Conservation (phyloP, 2,888 invertebrate species). For the Leucozona laternaria region DNA sequence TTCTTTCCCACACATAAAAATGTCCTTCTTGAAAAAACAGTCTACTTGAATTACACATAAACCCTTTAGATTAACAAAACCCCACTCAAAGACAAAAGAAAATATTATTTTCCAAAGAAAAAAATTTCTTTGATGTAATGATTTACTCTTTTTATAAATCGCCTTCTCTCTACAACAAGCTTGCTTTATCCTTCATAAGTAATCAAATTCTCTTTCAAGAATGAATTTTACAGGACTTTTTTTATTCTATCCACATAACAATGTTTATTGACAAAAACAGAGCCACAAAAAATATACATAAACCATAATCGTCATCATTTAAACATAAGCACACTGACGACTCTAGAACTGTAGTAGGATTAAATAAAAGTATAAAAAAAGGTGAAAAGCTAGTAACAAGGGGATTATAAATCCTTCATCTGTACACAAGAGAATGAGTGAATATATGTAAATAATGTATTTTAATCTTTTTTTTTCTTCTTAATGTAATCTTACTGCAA, state of each 20-base stretch:
- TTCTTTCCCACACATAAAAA: background rate
- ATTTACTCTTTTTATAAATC: background rate
- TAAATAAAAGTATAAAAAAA: background rate
- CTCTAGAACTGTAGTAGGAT: background rate
- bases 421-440: background rate
- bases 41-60: background rate
- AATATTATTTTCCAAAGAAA: background rate
- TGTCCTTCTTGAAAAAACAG: background rate
- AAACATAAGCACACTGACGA: constrained; percentile 17
- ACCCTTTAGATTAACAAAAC: background rate
- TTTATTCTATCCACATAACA: background rate
- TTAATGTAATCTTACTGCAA: constrained; percentile 7
- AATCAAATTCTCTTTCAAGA: background rate
- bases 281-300: constrained; percentile 17
- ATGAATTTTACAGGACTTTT: background rate
- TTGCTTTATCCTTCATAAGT: background rate
- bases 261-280: constrained; percentile 8
- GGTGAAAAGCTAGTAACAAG: background rate
- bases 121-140: background rate
- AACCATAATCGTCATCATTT: constrained; percentile 6
- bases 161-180: background rate
- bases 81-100: background rate
- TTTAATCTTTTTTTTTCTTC: background rate
- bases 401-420: constrained; percentile 1
- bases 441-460: background rate